These are phyloP conservation scores for Astreopora myriophthalma DNA, from an alignment of 64 coral and sea anemone genomes.

Conservation along the genomic window DNA sequence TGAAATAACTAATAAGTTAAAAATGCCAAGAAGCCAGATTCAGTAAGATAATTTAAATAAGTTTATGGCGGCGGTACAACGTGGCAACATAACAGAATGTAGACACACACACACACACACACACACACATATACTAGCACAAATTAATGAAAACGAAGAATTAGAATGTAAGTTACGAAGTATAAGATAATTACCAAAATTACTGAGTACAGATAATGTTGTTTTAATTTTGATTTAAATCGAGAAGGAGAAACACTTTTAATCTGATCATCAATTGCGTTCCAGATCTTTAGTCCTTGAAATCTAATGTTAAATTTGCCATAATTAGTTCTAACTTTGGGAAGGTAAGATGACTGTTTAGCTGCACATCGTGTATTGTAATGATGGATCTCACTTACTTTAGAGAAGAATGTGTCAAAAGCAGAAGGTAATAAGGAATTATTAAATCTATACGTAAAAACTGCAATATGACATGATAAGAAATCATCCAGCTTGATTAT, in stretches of 20 bases:
- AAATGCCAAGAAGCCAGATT: too few relatives aligned
- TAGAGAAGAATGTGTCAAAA: not conserved
- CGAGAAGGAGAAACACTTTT: not conserved
- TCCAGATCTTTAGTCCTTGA: too few relatives aligned
- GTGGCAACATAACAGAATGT: too few relatives aligned
- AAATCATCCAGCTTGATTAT: not conserved
- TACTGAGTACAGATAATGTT: not conserved
- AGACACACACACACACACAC: too few relatives aligned
- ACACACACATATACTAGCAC: not conserved
- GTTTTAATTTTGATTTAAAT: not conserved
- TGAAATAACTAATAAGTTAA: too few relatives aligned
- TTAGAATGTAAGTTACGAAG: not conserved
- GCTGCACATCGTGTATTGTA: not conserved
- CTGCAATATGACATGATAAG: not conserved
- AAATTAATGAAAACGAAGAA: not conserved
- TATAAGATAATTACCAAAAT: not conserved
- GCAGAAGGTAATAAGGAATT: not conserved
- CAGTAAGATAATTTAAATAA: too few relatives aligned
- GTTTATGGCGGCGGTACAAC: too few relatives aligned
- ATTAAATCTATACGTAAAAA: not conserved
- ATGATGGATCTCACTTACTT: not conserved
- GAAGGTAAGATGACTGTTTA: too few relatives aligned
- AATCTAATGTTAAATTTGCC: too few relatives aligned
- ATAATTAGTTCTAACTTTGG: too few relatives aligned
- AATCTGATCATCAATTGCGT: too few relatives aligned